A percentile compares a stretch with the other conserved stretches of the same genome.
These are phyloP conservation scores for Trachelus tabidus DNA, from an alignment of 2,888 invertebrate genomes.

Conservation along the genomic window DNA sequence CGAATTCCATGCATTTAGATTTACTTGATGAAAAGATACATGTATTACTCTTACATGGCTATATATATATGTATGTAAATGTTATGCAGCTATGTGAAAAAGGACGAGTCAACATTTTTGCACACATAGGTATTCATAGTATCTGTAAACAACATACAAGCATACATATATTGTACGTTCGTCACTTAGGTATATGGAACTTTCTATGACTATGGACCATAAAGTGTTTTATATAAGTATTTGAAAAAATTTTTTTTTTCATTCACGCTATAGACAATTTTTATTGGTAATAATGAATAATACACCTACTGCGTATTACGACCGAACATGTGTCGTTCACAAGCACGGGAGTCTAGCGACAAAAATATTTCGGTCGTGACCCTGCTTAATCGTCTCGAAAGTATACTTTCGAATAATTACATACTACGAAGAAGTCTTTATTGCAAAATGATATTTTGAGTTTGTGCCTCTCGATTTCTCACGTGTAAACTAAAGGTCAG, in stretches of 20 bases:
- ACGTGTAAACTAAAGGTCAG: neutral
- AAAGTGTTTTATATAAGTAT: neutral
- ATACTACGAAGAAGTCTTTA: neutral
- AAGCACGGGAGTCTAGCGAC: neutral
- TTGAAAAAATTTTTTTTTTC: neutral
- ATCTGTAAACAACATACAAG: neutral
- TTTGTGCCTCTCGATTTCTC: neutral
- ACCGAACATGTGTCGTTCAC: neutral
- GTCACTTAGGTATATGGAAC: neutral
- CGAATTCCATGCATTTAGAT: neutral
- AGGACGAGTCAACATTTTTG: neutral
- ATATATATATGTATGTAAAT: constrained; percentile 13
- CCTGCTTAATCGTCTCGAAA: neutral
- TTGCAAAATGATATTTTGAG: neutral
- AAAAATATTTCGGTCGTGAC: neutral
- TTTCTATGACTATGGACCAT: neutral
- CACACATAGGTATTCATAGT: neutral
- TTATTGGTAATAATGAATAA: neutral
- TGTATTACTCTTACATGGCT: neutral
- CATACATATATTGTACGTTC: neutral
- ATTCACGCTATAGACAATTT: neutral
- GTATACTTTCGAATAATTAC: neutral
- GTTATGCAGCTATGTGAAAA: constrained; percentile 21
- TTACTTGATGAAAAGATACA: neutral
- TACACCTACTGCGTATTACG: neutral